Conservation (phyloP, 2,113 vertebrate genomes). For the Hippoglossus stenolepis region DNA sequence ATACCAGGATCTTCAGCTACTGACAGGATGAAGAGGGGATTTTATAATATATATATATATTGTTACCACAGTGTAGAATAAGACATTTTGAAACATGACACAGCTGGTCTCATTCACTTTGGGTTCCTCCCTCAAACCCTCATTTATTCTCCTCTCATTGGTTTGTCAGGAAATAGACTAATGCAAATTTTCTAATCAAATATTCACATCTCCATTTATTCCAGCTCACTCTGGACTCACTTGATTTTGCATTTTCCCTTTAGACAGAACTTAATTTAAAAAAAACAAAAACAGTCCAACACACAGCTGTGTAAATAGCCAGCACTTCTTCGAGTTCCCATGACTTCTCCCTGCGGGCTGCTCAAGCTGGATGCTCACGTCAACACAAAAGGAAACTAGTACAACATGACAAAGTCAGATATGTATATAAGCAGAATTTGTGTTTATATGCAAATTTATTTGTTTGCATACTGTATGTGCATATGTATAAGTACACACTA, state of each 20-base stretch:
- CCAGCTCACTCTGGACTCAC: background rate
- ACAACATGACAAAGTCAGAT: background rate
- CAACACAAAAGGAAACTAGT: background rate
- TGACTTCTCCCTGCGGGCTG: constrained; percentile 10
- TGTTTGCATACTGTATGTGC: background rate
- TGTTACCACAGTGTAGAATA: too few species aligned
- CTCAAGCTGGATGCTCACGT: background rate
- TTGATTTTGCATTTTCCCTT: background rate
- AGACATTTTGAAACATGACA: too few species aligned
- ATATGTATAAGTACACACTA: background rate
- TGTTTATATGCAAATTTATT: background rate
- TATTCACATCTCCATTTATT: background rate
- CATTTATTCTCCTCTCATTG: too few species aligned
- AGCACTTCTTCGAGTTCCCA: constrained; percentile 49
- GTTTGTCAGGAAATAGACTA: background rate
- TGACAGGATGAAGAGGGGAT: too few species aligned
- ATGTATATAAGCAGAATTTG: background rate
- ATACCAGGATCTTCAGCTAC: too few species aligned
- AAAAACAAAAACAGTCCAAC: background rate
- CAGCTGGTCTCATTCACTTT: too few species aligned
- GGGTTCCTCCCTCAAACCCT: too few species aligned
- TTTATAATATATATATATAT: too few species aligned
- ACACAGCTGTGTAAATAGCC: constrained; percentile 65
- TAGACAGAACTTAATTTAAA: background rate
- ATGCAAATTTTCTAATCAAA: background rate